Percentiles rank a stretch among this genome's conserved stretches.
These are phyloP conservation scores for Chamaea fasciata DNA, from an alignment of 2,113 vertebrate genomes.

Conservation along the genomic window DNA sequence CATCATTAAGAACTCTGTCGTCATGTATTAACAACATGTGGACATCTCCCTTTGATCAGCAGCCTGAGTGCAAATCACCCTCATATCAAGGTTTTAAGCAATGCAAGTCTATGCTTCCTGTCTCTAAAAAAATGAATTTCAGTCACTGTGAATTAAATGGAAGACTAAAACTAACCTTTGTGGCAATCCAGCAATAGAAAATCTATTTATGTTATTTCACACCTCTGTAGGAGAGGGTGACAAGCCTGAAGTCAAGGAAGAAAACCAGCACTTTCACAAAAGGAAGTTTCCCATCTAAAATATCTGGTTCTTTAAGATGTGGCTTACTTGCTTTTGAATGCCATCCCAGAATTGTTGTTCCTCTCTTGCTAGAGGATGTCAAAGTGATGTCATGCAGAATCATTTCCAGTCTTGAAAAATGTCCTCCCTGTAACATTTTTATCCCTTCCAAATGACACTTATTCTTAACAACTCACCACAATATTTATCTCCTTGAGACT, in stretches of 20 bases:
- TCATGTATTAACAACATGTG: conserved; percentile 10
- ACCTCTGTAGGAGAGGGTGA: neutral
- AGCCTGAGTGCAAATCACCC: neutral
- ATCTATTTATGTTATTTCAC: neutral
- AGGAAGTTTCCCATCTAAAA: neutral
- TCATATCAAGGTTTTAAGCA: neutral
- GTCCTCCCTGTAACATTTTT: neutral
- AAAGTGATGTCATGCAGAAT: neutral
- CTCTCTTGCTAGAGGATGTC: neutral
- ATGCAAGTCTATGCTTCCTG: neutral
- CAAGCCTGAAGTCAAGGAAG: neutral
- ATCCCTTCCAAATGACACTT: neutral
- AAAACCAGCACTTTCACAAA: neutral
- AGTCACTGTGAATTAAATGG: neutral
- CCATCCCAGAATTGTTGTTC: neutral
- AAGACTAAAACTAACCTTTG: neutral
- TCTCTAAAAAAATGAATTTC: neutral
- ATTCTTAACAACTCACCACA: neutral
- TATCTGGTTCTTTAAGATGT: neutral
- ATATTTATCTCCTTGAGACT: conserved; percentile 14
- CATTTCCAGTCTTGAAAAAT: neutral
- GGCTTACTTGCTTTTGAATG: neutral
- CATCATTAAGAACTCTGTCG: conserved; percentile 1
- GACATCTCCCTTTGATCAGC: conserved; percentile 19
- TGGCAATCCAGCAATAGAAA: neutral